phyloP scores from a whole-genome alignment of 2,113 vertebrate species.

The Alexandromys fortis region DNA sequence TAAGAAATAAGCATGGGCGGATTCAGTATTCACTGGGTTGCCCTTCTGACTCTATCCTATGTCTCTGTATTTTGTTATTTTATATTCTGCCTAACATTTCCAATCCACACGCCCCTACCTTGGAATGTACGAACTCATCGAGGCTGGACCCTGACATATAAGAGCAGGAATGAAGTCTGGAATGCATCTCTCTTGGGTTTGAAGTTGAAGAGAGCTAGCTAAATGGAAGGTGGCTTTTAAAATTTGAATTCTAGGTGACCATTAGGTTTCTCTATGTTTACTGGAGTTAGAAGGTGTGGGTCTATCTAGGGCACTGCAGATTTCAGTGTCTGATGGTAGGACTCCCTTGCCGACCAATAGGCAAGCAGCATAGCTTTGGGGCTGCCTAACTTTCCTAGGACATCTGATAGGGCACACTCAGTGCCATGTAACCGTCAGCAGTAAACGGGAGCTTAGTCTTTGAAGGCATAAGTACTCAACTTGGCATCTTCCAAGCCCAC shows the following conservation, averaged over 20 bases:
- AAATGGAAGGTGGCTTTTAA: neutral
- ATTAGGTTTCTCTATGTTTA: neutral
- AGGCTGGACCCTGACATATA: neutral
- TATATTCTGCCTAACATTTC: too few relatives aligned
- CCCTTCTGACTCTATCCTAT: too few relatives aligned
- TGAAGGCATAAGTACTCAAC: constrained; percentile 22
- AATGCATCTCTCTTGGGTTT: neutral
- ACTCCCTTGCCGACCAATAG: neutral
- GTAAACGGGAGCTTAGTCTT: constrained; percentile 16
- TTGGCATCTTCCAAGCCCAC: neutral
- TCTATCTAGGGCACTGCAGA: neutral
- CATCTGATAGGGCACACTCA: neutral
- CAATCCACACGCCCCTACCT: too few relatives aligned
- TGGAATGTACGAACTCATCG: too few relatives aligned
- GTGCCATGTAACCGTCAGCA: neutral
- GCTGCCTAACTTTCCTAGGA: neutral
- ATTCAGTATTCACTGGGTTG: too few relatives aligned
- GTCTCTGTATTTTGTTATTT: too few relatives aligned
- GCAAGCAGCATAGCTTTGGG: neutral
- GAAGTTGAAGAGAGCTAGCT: neutral
- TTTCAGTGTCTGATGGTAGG: neutral
- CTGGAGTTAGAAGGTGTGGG: neutral
- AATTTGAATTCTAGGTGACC: neutral
- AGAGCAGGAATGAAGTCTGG: neutral
- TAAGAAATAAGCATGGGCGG: too few relatives aligned